phyloP scores from a whole-genome alignment of 2,888 invertebrate species.

The Polymixis lichenea region DNA sequence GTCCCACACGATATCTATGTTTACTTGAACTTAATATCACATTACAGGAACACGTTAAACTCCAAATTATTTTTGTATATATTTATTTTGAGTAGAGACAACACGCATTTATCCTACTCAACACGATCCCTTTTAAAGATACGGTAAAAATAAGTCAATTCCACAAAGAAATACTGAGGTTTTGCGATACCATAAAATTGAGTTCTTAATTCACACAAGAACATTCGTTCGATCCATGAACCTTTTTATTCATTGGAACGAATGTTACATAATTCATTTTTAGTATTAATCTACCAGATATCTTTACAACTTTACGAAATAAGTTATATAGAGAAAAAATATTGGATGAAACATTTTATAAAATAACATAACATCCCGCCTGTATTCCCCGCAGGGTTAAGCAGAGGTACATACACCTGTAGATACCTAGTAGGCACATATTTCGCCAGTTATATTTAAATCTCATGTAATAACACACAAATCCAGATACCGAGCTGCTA shows the following conservation, averaged over 20 bases:
- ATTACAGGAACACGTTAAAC: background rate
- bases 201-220: conserved; percentile 20
- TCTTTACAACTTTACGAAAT: conserved; percentile 17
- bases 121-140: conserved; percentile 31
- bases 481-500: no score
- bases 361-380: no score
- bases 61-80: background rate
- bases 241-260: conserved; percentile 41
- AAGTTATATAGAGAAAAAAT: background rate
- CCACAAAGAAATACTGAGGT: conserved; percentile 37
- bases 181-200: conserved; percentile 31
- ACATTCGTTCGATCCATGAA: conserved; percentile 16
- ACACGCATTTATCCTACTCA: background rate
- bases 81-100: background rate
- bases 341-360: no score
- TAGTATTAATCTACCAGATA: conserved; percentile 21
- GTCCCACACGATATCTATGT: background rate
- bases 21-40: background rate
- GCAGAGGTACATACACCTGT: no score
- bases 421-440: no score
- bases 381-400: no score
- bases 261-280: conserved; percentile 52
- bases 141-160: conserved; percentile 39
- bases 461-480: no score
- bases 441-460: no score